Evolutionary conservation across 1,140 invertebrate species (phyloP).

Genomic region (Drosophila prosaltans): DNA sequence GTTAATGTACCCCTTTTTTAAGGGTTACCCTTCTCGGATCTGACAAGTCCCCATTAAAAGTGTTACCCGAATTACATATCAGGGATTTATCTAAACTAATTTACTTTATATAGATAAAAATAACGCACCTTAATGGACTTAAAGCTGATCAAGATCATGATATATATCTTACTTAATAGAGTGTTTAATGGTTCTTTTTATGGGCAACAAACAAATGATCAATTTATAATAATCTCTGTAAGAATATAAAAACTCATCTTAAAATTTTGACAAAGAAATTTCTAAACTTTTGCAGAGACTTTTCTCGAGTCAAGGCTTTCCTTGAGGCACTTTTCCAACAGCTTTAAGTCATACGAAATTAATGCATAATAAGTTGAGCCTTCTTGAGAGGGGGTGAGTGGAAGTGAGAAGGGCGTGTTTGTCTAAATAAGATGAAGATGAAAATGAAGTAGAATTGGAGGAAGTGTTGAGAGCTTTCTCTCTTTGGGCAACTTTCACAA

Average conservation of each 20-base stretch:
- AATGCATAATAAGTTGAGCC: conserved; percentile 66
- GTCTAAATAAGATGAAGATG: conserved; percentile 1
- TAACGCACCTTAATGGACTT: no score
- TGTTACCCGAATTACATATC: no score
- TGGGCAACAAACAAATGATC: background rate
- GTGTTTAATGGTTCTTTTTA: background rate
- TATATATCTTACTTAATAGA: background rate
- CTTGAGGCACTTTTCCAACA: conserved; percentile 14
- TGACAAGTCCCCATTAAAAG: no score
- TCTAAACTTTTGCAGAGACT: conserved; percentile 19
- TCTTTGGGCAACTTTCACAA: conserved; percentile 36
- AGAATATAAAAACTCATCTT: background rate
- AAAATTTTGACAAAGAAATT: background rate
- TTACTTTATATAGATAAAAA: no score
- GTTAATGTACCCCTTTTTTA: no score
- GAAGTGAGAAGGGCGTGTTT: background rate
- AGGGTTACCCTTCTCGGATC: no score
- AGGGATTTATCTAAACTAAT: no score
- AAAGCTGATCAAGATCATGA: background rate
- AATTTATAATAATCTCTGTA: background rate
- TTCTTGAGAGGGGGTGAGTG: background rate
- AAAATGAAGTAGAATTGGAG: conserved; percentile 1
- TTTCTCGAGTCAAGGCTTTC: conserved; percentile 18
- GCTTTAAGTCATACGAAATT: conserved; percentile 65
- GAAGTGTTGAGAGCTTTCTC: conserved; percentile 39